These are phyloP conservation scores for Alosa sapidissima DNA, from an alignment of 2,797 vertebrate genomes.

Conservation along the genomic window DNA sequence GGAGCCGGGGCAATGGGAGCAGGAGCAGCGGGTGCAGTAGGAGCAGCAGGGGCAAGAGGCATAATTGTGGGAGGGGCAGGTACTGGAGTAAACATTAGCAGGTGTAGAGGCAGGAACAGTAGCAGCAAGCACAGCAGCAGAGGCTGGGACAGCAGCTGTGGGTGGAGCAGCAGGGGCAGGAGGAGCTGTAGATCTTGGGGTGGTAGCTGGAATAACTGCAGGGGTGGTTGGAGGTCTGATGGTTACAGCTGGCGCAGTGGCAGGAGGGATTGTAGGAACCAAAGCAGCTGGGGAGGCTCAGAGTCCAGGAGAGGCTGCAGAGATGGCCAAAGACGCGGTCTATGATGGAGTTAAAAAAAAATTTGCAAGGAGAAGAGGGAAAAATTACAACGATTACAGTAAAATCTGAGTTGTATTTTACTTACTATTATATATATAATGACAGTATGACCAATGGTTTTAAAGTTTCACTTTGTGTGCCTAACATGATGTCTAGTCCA, in stretches of 20 bases:
- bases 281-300: not conserved
- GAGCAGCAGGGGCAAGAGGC: not conserved
- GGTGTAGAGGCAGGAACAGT: slow-evolving; percentile 22
- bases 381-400: not conserved
- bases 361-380: not conserved
- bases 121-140: not conserved
- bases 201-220: not conserved
- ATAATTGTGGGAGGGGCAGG: too few species aligned
- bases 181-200: not conserved
- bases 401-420: not conserved
- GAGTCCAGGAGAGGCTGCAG: not conserved
- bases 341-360: not conserved
- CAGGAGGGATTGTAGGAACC: slow-evolving; percentile 25
- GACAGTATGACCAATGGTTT: too few species aligned
- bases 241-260: slow-evolving; percentile 27
- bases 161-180: not conserved
- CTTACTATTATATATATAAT: too few species aligned
- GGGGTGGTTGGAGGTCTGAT: not conserved
- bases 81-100: too few species aligned
- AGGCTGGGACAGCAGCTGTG: not conserved
- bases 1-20: not conserved
- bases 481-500: too few species aligned
- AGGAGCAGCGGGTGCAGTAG: not conserved
- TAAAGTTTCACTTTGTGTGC: too few species aligned
- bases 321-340: not conserved